Conservation (phyloP, 2,113 vertebrate species). For the Pygathrix nemaeus region DNA sequence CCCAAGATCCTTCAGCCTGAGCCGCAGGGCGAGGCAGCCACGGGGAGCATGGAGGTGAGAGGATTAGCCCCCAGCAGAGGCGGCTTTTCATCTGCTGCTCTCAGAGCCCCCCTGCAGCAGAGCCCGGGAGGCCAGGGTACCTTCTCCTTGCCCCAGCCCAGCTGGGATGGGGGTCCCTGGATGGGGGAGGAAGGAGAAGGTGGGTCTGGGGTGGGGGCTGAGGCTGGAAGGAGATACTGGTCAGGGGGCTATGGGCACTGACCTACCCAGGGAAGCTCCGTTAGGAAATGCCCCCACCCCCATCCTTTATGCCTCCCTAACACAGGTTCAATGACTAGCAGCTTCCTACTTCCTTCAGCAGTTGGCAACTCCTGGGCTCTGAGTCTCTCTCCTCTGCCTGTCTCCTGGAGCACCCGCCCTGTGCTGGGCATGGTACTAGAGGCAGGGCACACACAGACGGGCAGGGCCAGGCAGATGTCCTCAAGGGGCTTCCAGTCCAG, state of each 20-base stretch:
- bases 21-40: background rate
- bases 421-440: accelerated
- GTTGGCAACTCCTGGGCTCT: background rate
- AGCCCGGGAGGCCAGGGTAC: no score
- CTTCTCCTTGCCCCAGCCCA: accelerated
- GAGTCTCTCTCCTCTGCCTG: accelerated
- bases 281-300: accelerated
- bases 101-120: background rate
- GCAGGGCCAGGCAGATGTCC: no score
- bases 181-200: accelerated
- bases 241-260: accelerated
- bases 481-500: background rate
- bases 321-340: accelerated
- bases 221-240: background rate
- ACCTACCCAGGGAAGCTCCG: accelerated
- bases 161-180: accelerated
- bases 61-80: accelerated
- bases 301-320: background rate
- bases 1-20: slow-evolving; percentile 53
- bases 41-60: background rate
- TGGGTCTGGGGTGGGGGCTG: accelerated
- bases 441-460: accelerated
- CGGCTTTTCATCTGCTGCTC: background rate
- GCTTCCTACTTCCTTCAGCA: background rate
- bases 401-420: accelerated